These are phyloP conservation scores for Paramisgurnus dabryanus DNA, from an alignment of 2,113 vertebrate genomes.

Conservation along the genomic window DNA sequence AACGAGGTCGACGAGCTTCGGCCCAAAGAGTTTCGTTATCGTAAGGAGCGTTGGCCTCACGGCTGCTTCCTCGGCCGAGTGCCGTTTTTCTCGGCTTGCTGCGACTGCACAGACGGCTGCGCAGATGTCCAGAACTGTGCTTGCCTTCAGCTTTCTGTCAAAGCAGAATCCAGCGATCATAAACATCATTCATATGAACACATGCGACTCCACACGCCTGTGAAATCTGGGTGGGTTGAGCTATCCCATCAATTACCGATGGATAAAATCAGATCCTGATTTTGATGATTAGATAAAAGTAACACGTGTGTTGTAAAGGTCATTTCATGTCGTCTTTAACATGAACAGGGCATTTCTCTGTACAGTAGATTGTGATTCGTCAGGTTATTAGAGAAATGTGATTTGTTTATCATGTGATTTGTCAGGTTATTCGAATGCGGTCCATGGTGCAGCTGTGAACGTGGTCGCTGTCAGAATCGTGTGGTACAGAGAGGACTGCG, in stretches of 20 bases:
- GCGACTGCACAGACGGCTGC: conserved; percentile 88
- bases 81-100: conserved; percentile 78
- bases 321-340: no score
- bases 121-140: conserved; percentile 75
- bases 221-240: conserved; percentile 80
- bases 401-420: conserved; percentile 34
- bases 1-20: conserved; percentile 67
- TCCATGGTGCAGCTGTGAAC: conserved; percentile 85
- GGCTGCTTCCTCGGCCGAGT: conserved; percentile 81
- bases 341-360: no score
- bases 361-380: not conserved
- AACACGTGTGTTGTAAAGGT: no score
- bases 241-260: no score
- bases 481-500: conserved; percentile 88
- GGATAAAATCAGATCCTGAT: no score
- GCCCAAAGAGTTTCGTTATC: conserved; percentile 85
- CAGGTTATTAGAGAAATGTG: conserved; percentile 61
- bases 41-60: conserved; percentile 85
- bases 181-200: conserved; percentile 73
- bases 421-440: conserved; percentile 89
- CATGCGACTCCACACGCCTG: conserved; percentile 77
- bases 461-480: conserved; percentile 86
- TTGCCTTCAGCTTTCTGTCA: conserved; percentile 79
- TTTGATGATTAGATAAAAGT: no score
- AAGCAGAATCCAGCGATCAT: conserved; percentile 40